phyloP scores from a whole-genome alignment of 2,888 invertebrate species.

The Morpho helenor region DNA sequence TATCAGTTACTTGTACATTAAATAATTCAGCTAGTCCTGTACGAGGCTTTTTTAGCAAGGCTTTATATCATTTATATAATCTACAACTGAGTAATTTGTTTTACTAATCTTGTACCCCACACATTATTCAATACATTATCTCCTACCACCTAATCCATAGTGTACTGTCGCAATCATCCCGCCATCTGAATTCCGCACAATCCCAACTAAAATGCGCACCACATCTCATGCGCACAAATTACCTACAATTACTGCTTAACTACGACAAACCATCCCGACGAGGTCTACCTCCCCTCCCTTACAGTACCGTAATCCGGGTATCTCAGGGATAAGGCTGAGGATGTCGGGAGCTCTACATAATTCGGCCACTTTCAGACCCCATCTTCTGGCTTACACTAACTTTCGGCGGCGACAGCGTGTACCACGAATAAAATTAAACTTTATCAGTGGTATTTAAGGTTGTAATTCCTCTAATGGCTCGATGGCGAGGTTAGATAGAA shows the following conservation, averaged over 20 bases:
- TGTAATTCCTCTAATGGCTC: slow-evolving; percentile 39
- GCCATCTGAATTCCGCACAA: slow-evolving; percentile 31
- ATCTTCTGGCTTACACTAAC: slow-evolving; percentile 58
- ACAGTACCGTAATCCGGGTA: slow-evolving; percentile 24
- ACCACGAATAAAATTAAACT: slow-evolving; percentile 42
- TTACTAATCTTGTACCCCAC: too few species aligned
- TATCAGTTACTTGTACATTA: too few species aligned
- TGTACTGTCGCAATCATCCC: slow-evolving; percentile 24
- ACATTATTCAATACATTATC: too few species aligned
- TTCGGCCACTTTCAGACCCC: slow-evolving; percentile 43
- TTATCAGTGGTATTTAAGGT: slow-evolving; percentile 44
- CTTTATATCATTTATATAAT: too few species aligned
- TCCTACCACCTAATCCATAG: slow-evolving; percentile 22
- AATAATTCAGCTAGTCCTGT: too few species aligned
- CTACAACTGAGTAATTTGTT: too few species aligned
- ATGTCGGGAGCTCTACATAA: slow-evolving; percentile 38
- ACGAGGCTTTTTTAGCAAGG: too few species aligned
- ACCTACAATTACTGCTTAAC: slow-evolving; percentile 50
- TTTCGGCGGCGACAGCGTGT: slow-evolving; percentile 35
- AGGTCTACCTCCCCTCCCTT: slow-evolving; percentile 29
- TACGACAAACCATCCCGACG: slow-evolving; percentile 33
- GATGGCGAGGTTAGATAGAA: slow-evolving; percentile 39
- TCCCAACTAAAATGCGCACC: slow-evolving; percentile 45
- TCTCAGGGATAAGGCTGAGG: slow-evolving; percentile 19
- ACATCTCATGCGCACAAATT: slow-evolving; percentile 57